Conservation (phyloP, 2,113 vertebrate genomes). For the Miniopterus natalensis region DNA sequence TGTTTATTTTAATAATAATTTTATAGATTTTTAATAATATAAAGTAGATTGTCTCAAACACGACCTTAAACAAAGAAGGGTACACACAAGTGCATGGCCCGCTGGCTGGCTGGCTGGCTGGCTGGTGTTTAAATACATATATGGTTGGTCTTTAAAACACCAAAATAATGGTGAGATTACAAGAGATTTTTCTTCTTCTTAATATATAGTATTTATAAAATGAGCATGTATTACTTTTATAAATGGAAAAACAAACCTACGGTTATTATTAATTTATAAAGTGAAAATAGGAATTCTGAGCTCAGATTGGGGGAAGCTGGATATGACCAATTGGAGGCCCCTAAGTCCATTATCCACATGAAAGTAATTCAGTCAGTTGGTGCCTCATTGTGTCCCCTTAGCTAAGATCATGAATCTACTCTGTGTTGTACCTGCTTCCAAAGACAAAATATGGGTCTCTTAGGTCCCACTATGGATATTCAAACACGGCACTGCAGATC, state of each 20-base stretch:
- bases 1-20: neutral
- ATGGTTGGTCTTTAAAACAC: neutral
- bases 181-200: neutral
- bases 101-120: neutral
- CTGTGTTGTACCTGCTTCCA: neutral
- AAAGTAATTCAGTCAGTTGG: neutral
- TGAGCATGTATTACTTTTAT: neutral
- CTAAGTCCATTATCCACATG: neutral
- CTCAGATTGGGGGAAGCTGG: neutral
- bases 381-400: neutral
- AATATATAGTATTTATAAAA: neutral
- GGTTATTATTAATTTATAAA: neutral
- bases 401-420: conserved; percentile 43
- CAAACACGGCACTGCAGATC: conserved; percentile 36
- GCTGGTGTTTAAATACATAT: neutral
- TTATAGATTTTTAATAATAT: neutral
- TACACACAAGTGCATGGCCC: neutral
- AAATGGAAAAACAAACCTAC: neutral
- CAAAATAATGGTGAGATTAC: neutral
- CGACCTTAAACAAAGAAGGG: neutral
- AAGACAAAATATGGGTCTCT: conserved; percentile 51
- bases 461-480: neutral
- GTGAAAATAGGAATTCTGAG: neutral
- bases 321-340: neutral
- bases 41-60: neutral